Percentiles rank a stretch among this genome's conserved stretches.
phyloP scores from a whole-genome alignment of 2,113 vertebrate species.

The Ammospiza caudacuta region DNA sequence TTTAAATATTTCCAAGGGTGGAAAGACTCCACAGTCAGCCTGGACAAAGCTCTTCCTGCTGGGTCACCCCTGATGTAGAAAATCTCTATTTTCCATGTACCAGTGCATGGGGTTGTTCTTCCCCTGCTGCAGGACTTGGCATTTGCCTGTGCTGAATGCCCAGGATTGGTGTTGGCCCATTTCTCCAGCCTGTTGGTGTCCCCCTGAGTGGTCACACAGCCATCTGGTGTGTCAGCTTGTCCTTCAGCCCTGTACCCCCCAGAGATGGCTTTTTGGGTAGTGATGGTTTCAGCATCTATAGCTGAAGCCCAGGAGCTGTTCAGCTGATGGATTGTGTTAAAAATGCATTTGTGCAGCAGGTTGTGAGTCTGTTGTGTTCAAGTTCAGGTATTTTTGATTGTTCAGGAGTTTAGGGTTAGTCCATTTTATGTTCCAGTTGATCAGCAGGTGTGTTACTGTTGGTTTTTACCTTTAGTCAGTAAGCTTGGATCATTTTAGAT shows the following conservation, averaged over 20 bases:
- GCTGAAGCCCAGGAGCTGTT: not conserved
- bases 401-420: not conserved
- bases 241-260: not conserved
- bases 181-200: not conserved
- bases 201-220: not conserved
- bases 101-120: not conserved
- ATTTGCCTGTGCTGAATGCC: not conserved
- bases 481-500: not conserved
- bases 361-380: not conserved
- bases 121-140: not conserved
- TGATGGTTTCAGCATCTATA: not conserved
- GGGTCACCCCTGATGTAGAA: not conserved
- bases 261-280: not conserved
- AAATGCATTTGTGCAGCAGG: not conserved
- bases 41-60: not conserved
- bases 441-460: not conserved
- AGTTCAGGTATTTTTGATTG: not conserved
- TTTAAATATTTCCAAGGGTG: not conserved
- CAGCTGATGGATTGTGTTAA: not conserved
- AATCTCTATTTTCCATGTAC: not conserved
- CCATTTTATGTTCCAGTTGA: not conserved
- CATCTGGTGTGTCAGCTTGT: not conserved
- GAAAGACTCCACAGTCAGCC: not conserved
- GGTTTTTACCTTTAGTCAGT: not conserved
- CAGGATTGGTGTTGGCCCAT: not conserved